These are phyloP conservation scores for Heliothis subflexa DNA, from an alignment of 1,140 invertebrate genomes.

Conservation along the genomic window DNA sequence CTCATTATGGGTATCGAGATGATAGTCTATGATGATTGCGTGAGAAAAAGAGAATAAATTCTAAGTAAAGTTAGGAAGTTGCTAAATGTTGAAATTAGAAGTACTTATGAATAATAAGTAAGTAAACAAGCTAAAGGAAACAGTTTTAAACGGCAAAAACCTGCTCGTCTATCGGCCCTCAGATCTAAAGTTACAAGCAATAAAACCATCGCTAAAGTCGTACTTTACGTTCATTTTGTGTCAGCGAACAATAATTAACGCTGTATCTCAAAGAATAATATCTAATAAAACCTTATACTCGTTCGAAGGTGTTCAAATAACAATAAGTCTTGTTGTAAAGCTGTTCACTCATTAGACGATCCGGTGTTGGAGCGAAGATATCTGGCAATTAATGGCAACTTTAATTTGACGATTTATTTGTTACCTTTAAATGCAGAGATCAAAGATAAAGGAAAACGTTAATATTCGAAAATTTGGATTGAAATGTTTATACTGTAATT, in stretches of 20 bases:
- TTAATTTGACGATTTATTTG: conserved; percentile 18
- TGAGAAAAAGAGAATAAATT: too few species aligned
- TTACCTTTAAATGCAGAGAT: background rate
- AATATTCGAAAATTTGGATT: too few species aligned
- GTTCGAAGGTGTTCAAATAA: conserved; percentile 59
- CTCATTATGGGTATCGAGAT: too few species aligned
- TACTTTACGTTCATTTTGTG: conserved; percentile 22
- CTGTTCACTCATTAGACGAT: conserved; percentile 42
- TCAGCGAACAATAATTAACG: conserved; percentile 34
- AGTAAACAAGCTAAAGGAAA: background rate
- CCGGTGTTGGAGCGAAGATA: conserved; percentile 35
- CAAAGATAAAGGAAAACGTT: background rate
- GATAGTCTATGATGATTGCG: too few species aligned
- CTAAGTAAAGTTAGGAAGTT: too few species aligned
- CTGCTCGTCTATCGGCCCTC: conserved; percentile 16
- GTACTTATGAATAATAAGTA: too few species aligned
- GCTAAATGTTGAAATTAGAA: too few species aligned
- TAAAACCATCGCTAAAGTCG: conserved; percentile 28
- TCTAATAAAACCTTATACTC: conserved; percentile 43
- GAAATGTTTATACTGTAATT: too few species aligned
- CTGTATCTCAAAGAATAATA: conserved; percentile 29
- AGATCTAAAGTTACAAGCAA: conserved; percentile 32
- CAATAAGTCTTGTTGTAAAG: conserved; percentile 61
- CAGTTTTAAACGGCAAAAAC: background rate
- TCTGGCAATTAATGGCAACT: background rate